Evolutionary conservation across 2,797 vertebrate species (phyloP), one percentile per base, ranked within the genome.

Genomic region (Thunnus albacares): DNA sequence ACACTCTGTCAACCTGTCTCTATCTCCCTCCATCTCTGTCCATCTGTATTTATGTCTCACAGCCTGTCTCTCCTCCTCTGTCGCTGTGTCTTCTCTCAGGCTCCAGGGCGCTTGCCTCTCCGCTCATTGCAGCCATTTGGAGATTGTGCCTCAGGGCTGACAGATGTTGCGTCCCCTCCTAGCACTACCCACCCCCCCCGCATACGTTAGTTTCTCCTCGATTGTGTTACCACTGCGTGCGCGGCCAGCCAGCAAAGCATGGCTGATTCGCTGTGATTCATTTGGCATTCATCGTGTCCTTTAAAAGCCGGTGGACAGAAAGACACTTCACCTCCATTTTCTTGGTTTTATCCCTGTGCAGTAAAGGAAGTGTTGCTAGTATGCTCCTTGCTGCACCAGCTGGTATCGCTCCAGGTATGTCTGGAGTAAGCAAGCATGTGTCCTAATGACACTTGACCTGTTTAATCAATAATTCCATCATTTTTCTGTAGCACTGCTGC

Each of bases 91-190:
- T 79, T 78, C 80, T 83, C 69, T 0, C n/a, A 0, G 72, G 81
- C 77, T 61, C 75, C 20, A 1, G 81, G 70, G 66, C 30, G 2
- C 81, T 72, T 17, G 43, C 63, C 67, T 81, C 82, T 69, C 74
- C 8, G 55, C 80, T 87, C 64, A 17, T 80, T 22, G 72, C 88
- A 92, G 86, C 90, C 92, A 84, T 94, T 93, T 92, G 88, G 84
- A 94, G 87, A 91, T 87, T 81, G 71, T 63, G 94, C 95, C 94
- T 90, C 35, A 79, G 91, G 94, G 87, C 84, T 86, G 89, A 94
- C 94, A 95, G 94, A 95, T 95, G 94, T 94, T 94, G 71, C 35
- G 6, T 74, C 69, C 89, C 77, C 66, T 71, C 83, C 35, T 58
- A 35, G 66, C 70, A 15, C 26, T 71, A 11, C 53, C 63, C 33